A percentile compares a stretch with the other conserved stretches of the same genome.
Evolutionary conservation across 2,888 invertebrate genomes (phyloP).

Genomic region (Cyclophora albipunctata): DNA sequence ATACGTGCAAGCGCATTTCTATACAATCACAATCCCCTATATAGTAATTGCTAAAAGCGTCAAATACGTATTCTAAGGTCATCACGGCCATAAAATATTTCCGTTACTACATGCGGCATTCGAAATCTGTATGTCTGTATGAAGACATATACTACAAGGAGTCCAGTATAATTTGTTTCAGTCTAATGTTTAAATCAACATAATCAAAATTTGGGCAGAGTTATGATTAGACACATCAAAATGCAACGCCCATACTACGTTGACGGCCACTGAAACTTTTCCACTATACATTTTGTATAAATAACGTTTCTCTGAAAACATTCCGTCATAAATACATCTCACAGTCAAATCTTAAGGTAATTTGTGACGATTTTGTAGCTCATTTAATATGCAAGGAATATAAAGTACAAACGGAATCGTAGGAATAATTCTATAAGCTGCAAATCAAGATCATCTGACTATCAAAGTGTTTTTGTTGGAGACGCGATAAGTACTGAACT

Average conservation of each 20-base stretch:
- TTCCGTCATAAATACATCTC: slow-evolving; percentile 63
- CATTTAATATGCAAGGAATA: slow-evolving; percentile 74
- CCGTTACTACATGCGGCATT: too few relatives aligned
- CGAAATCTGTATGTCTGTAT: too few relatives aligned
- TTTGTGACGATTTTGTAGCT: slow-evolving; percentile 71
- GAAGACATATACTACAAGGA: not conserved
- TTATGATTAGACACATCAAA: slow-evolving; percentile 4
- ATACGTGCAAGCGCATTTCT: too few relatives aligned
- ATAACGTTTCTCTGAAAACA: slow-evolving; percentile 32
- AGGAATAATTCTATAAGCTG: slow-evolving; percentile 39
- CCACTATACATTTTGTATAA: slow-evolving; percentile 47
- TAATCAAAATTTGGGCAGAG: slow-evolving; percentile 4
- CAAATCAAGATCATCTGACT: slow-evolving; percentile 56
- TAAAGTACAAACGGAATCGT: slow-evolving; percentile 59
- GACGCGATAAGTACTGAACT: slow-evolving; percentile 17
- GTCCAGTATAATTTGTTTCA: not conserved
- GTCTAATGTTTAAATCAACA: not conserved
- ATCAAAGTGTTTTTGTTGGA: slow-evolving; percentile 39
- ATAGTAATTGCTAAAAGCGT: too few relatives aligned
- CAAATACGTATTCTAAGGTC: too few relatives aligned
- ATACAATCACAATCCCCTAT: too few relatives aligned
- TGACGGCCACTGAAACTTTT: slow-evolving; percentile 34
- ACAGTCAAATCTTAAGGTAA: slow-evolving; percentile 73
- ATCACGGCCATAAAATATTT: too few relatives aligned
- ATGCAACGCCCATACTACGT: slow-evolving; percentile 2